These are phyloP conservation scores for Tipula helvola DNA, from an alignment of 2,888 invertebrate species.

Conservation along the genomic window DNA sequence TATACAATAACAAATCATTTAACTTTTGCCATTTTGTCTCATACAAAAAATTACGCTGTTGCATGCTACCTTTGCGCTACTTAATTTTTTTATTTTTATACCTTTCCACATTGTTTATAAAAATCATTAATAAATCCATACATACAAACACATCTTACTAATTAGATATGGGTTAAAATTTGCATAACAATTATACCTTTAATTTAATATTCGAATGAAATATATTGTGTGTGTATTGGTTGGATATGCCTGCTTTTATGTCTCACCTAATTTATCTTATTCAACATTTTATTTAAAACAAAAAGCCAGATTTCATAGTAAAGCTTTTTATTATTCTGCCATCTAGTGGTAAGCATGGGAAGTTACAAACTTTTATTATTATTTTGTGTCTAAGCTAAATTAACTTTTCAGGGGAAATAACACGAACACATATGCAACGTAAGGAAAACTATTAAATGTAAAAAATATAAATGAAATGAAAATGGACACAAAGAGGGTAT, in stretches of 20 bases:
- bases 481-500: neutral
- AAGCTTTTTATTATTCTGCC: neutral
- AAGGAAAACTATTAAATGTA: neutral
- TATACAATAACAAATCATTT: neutral
- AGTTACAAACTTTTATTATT: neutral
- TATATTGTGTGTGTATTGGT: neutral
- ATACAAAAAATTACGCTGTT: neutral
- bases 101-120: neutral
- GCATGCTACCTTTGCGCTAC: neutral
- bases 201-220: neutral
- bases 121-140: neutral
- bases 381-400: neutral
- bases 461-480: constrained; percentile 4
- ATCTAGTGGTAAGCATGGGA: neutral
- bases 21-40: neutral
- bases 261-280: neutral
- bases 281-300: neutral
- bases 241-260: neutral
- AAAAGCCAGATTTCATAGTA: neutral
- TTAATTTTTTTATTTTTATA: neutral
- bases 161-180: neutral
- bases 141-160: neutral
- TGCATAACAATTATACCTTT: neutral
- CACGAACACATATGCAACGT: neutral
- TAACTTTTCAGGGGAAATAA: neutral